Base-by-base conservation (phyloP, 2,113 vertebrate genomes). In the Lepisosteus osseus region DNA sequence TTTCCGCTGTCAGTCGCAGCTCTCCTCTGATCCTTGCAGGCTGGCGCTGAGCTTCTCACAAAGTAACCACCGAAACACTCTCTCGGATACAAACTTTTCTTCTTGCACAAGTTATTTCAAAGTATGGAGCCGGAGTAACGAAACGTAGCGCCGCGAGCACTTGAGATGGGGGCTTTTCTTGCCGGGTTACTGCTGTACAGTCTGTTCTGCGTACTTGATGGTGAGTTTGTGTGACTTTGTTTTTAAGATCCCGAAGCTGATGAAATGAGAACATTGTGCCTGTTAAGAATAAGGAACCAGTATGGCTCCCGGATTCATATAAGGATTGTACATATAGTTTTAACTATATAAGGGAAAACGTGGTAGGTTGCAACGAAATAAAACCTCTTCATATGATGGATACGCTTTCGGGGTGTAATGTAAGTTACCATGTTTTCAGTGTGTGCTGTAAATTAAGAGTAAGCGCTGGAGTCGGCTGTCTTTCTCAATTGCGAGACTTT, bases 131-230 rank as follows among this genome's bases (percentile, higher is more conserved):
- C 77, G 75, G 71, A 82, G 69, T 63, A 70, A 68, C 73, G 82
- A 77, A 70, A 82, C 40, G 6, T 86, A 68, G 82, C 67, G 76
- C 76, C 69, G 1, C 76, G 68, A 70, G 72, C 77, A 77, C 70
- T 64, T 72, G 87, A 73, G 78, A 89, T 90, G 88, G 84, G 79
- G 72, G 76, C 66, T 79, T 74, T 84, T 77, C 78, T 85, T 45
- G 12, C 57, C 73, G 54, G 56, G 72, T 44, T 85, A 54, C 76
- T 86, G 76, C 78, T 90, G 51, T 79, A 77, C 79, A 82, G 78
- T 59, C 72, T 87, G 74, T 55, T 83, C 77, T 68, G 78, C 74
- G 71, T 78, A 76, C 79, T 76, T 78, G 40, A 82, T 73, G 88
- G 88, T 90, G 81, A 77, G 87, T 86, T 70, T 71, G 72, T 67